These are phyloP conservation scores for Myotis lucifugus DNA, from an alignment of 2,113 vertebrate species.

Conservation along the genomic window DNA sequence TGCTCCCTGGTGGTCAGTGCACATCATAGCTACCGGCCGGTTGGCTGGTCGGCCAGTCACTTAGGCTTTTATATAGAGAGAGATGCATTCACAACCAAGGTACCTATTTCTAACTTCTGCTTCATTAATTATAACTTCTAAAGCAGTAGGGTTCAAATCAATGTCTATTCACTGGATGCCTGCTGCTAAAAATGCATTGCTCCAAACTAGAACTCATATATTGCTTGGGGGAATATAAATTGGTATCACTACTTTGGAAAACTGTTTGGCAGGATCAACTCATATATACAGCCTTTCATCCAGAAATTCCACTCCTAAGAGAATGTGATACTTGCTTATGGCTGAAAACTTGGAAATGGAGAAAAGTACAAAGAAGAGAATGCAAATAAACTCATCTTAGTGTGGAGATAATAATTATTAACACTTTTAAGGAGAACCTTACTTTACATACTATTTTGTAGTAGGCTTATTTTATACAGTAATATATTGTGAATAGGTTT, in stretches of 20 bases:
- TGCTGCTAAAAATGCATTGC: background rate
- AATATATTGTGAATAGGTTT: slow-evolving; percentile 13
- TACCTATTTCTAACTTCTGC: slow-evolving; percentile 7
- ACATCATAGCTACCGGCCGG: too few species aligned
- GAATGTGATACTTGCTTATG: background rate
- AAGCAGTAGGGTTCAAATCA: background rate
- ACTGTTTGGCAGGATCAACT: background rate
- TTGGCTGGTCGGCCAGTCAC: too few species aligned
- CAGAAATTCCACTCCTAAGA: background rate
- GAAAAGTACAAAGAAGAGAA: background rate
- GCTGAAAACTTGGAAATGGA: background rate
- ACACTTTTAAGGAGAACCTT: background rate
- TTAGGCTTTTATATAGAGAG: too few species aligned
- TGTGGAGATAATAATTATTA: background rate
- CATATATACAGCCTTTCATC: background rate
- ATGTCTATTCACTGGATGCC: background rate
- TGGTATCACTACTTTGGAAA: too few species aligned
- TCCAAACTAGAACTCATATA: background rate
- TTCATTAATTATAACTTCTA: slow-evolving; percentile 35
- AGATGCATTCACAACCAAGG: background rate
- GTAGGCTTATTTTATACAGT: slow-evolving; percentile 36
- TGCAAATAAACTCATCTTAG: background rate
- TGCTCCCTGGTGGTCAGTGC: too few species aligned
- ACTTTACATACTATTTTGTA: background rate
- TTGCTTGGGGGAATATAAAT: background rate